phyloP scores from a whole-genome alignment of 2,113 vertebrate species.

The Pangasianodon gigas region DNA sequence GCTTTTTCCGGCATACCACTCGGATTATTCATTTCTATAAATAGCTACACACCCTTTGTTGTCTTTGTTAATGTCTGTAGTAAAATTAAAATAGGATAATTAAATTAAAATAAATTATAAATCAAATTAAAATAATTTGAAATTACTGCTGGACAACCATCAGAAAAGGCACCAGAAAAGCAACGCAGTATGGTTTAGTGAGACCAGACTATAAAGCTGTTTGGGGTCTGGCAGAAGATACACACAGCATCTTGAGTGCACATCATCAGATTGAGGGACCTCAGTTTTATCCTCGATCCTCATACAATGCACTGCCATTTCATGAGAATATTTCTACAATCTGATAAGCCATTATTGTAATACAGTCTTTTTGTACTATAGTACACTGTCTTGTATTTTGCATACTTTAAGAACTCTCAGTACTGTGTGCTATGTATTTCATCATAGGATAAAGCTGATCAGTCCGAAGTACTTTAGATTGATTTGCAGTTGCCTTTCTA shows the following conservation, averaged over 20 bases:
- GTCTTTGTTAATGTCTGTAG: neutral
- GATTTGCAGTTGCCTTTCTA: neutral
- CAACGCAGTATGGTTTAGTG: neutral
- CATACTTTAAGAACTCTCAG: neutral
- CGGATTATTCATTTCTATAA: conserved; percentile 10
- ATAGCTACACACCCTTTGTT: neutral
- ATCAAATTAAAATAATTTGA: neutral
- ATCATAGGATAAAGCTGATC: neutral
- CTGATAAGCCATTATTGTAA: neutral
- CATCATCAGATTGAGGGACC: neutral
- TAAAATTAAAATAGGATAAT: neutral
- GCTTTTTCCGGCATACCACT: neutral
- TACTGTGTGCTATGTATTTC: neutral
- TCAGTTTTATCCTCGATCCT: neutral
- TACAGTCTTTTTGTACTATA: neutral
- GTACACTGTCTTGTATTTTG: neutral
- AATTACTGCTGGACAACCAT: neutral
- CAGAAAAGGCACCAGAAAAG: too few species aligned
- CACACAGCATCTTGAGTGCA: neutral
- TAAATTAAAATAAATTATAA: too few species aligned
- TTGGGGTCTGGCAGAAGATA: neutral
- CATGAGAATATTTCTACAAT: neutral
- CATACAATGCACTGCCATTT: neutral
- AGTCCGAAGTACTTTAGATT: neutral
- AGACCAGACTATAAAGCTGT: neutral